A percentile compares a stretch with the other conserved stretches of the same genome.
Conservation (phyloP, 2,888 invertebrate species). For the Rotaria socialis region DNA sequence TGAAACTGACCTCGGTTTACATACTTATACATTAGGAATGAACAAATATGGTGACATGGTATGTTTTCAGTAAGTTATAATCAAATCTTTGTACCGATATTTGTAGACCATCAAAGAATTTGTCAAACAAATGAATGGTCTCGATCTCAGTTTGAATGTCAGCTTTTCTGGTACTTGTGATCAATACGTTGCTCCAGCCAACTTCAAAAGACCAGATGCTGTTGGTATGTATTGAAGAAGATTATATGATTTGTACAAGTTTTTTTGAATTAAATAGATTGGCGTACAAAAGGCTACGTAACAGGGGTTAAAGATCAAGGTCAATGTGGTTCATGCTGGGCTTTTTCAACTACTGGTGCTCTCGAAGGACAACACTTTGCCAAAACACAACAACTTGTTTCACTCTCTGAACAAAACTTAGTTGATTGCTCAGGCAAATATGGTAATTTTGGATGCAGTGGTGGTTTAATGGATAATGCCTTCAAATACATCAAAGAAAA, state of each 20-base stretch:
- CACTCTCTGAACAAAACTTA: constrained; percentile 84
- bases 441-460: constrained; percentile 78
- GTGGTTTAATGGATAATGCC: constrained; percentile 61
- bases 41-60: constrained; percentile 62
- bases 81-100: constrained; percentile 43
- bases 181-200: not conserved
- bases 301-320: constrained; percentile 57
- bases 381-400: constrained; percentile 70
- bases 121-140: constrained; percentile 48
- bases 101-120: constrained; percentile 47
- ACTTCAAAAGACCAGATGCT: constrained; percentile 46
- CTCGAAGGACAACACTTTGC: constrained; percentile 66
- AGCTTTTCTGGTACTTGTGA: not conserved
- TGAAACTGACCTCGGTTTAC: constrained; percentile 26
- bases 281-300: constrained; percentile 47
- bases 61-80: constrained; percentile 52
- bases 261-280: constrained; percentile 33
- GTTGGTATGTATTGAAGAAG: constrained; percentile 47
- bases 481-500: constrained; percentile 36
- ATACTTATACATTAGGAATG: constrained; percentile 11
- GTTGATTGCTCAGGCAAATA: constrained; percentile 87
- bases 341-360: constrained; percentile 65
- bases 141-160: constrained; percentile 40
- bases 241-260: not conserved
- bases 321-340: constrained; percentile 73